Evolutionary conservation across 2,888 invertebrate genomes (phyloP), one percentile per base, ranked within the genome.

Genomic region (Agrypnus murinus): DNA sequence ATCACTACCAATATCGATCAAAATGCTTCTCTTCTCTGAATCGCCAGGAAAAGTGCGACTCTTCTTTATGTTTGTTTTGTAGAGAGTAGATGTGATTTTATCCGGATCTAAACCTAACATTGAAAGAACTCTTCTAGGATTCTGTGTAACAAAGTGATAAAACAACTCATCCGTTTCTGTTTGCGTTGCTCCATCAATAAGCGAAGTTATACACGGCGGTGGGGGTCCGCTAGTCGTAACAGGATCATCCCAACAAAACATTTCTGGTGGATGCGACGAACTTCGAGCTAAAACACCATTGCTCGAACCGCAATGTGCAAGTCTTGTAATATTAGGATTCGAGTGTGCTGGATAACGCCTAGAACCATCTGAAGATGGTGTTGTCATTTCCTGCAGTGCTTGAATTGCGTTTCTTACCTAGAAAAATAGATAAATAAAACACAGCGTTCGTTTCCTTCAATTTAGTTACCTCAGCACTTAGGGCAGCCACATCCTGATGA

Each of bases 181-280:
- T 84, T 92, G 92, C 9, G 91, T 90, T 46, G 84, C 82, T 1
- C 79, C 81, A 53, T 87, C 86, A 17, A 70, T 75, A 32, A 78
- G 63, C 36, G 80, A 75, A 53, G 83, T 75, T 71, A 84, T 76
- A 8, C 76, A 75, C 8, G 82, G 80, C 68, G 32, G 40, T 17
- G 8, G 43, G 8, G 58, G 59, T 5, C 43, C 15, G 10, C 14
- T 31, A 73, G 72, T 17, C 58, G 71, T 10, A 67, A 69, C 34
- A 45, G 65, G 77, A 9, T 88, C 88, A 78, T 93, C 92, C 89
- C 94, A 93, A 78, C 92, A 92, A 84, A 95, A 93, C 74, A 94
- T 94, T 79, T 95, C 95, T 0, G 95, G 94, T 0, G 95, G 95
- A 86, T 95, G 95, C 1, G 95, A 95, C 66, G 93, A 92, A 81